Evolutionary conservation across 2,797 vertebrate genomes (phyloP).

Genomic region (Karalla daura): DNA sequence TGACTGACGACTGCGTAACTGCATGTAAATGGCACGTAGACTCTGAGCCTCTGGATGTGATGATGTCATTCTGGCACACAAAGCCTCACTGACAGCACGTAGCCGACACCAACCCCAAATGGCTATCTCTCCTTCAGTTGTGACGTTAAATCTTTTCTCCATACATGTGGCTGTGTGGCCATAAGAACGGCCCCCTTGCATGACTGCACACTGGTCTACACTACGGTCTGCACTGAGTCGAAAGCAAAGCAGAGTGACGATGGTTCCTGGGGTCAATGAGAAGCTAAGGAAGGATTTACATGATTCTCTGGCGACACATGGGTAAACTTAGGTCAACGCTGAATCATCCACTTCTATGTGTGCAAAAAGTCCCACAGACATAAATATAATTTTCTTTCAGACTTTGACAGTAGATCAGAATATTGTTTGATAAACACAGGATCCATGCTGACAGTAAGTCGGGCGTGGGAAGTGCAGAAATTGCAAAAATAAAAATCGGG

Average conservation of each 20-base stretch:
- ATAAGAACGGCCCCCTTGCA: conserved; percentile 20
- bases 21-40: conserved; percentile 44
- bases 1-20: conserved; percentile 48
- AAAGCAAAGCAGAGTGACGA: conserved; percentile 38
- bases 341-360: conserved; percentile 57
- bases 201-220: conserved; percentile 25
- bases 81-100: conserved; percentile 45
- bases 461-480: conserved; percentile 57
- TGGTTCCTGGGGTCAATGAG: conserved; percentile 45
- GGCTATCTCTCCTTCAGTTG: conserved; percentile 22
- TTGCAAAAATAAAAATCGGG: conserved; percentile 46
- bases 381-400: conserved; percentile 55
- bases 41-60: conserved; percentile 27
- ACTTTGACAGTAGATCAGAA: conserved; percentile 54
- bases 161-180: too few species aligned
- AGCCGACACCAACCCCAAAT: conserved; percentile 22
- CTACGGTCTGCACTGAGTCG: conserved; percentile 32
- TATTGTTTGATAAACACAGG: conserved; percentile 69
- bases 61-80: conserved; percentile 45
- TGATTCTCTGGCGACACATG: conserved; percentile 34
- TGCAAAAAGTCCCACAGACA: conserved; percentile 59
- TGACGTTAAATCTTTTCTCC: conserved; percentile 39
- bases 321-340: conserved; percentile 59
- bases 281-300: conserved; percentile 42
- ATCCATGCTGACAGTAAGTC: conserved; percentile 65